phyloP scores from a whole-genome alignment of 2,888 invertebrate genomes.

The Tenthredo distinguenda region DNA sequence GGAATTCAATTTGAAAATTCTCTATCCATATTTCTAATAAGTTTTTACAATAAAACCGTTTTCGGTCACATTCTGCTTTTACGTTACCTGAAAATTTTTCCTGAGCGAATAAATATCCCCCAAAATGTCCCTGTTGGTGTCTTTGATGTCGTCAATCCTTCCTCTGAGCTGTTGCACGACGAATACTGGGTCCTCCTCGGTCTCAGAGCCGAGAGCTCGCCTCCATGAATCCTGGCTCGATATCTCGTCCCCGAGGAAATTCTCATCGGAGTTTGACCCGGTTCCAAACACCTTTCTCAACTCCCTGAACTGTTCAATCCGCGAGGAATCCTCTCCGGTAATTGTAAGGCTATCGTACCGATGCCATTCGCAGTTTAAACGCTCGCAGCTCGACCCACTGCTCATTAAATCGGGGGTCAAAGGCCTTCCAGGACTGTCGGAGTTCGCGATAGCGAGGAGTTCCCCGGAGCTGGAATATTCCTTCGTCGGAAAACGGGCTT shows the following conservation, averaged over 20 bases:
- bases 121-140: slow-evolving; percentile 66
- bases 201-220: slow-evolving; percentile 67
- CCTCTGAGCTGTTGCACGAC: slow-evolving; percentile 64
- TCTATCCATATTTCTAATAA: neutral
- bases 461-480: neutral
- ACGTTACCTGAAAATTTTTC: slow-evolving; percentile 67
- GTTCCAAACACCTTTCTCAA: slow-evolving; percentile 59
- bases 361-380: neutral
- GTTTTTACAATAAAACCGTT: neutral
- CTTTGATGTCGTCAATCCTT: slow-evolving; percentile 68
- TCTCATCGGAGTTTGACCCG: slow-evolving; percentile 59
- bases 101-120: slow-evolving; percentile 67
- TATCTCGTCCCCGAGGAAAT: slow-evolving; percentile 64
- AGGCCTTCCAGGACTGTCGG: slow-evolving; percentile 55
- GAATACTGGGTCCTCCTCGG: slow-evolving; percentile 59
- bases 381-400: slow-evolving; percentile 63
- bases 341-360: neutral
- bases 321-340: neutral
- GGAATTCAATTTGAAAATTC: neutral
- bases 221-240: slow-evolving; percentile 62
- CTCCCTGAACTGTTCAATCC: neutral
- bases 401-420: slow-evolving; percentile 58
- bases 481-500: neutral
- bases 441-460: slow-evolving; percentile 23
- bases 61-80: neutral